Percentiles rank a stretch among this genome's conserved stretches.
Evolutionary conservation across 2,797 vertebrate species (phyloP).

Genomic region (Onychomys torridus): DNA sequence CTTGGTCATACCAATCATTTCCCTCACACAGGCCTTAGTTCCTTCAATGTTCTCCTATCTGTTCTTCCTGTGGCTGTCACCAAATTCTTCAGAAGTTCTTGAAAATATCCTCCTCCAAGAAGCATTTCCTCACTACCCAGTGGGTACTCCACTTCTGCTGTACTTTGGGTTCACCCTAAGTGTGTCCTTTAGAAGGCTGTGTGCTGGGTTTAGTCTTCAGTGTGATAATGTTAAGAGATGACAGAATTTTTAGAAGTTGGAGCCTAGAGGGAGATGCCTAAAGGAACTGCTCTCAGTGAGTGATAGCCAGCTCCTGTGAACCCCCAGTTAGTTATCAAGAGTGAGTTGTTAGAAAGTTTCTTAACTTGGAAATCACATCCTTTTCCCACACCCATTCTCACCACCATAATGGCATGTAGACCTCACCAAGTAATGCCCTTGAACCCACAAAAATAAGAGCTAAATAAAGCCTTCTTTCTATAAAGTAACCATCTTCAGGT

Average conservation of each 20-base stretch:
- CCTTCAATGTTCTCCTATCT: neutral
- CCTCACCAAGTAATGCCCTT: neutral
- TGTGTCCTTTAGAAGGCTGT: neutral
- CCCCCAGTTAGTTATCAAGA: neutral
- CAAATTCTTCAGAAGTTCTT: neutral
- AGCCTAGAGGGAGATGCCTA: no score
- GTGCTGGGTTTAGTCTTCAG: neutral
- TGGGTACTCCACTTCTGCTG: accelerated
- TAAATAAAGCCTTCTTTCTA: neutral
- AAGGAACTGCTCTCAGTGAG: neutral
- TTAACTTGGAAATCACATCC: neutral
- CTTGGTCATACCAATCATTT: no score
- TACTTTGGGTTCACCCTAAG: neutral
- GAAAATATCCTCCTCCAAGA: neutral
- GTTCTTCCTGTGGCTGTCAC: no score
- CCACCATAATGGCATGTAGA: no score
- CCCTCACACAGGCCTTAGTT: neutral
- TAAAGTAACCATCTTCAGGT: neutral
- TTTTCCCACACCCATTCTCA: neutral
- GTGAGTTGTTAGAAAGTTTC: neutral
- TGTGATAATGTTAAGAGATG: neutral
- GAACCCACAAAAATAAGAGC: neutral
- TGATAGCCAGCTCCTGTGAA: neutral
- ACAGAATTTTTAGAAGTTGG: no score
- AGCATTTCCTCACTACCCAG: neutral